Conservation (phyloP, 2,888 invertebrate species). For the Amphipyra berbera region DNA sequence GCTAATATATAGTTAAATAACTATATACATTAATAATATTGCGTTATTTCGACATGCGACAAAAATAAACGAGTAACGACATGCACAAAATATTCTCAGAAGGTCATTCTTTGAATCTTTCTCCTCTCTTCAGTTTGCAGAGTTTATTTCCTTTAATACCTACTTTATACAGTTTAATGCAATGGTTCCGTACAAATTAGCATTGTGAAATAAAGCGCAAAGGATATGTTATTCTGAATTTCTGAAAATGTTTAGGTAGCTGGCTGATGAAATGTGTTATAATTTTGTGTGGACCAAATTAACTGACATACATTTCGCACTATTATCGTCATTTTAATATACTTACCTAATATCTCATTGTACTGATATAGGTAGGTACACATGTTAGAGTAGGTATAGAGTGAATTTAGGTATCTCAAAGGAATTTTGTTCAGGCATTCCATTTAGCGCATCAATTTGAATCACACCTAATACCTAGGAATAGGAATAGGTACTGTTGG, state of each 20-base stretch:
- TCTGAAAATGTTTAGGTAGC: constrained; percentile 32
- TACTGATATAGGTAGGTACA: constrained; percentile 15
- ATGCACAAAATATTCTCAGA: constrained; percentile 30
- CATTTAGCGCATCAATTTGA: too few species aligned
- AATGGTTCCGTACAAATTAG: constrained; percentile 3
- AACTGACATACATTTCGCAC: constrained; percentile 46
- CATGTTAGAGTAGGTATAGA: too few species aligned
- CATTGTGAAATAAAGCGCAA: constrained; percentile 28
- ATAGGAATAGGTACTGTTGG: too few species aligned
- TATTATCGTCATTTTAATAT: constrained; percentile 35
- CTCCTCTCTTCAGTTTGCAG: constrained; percentile 10
- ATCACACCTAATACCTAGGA: too few species aligned
- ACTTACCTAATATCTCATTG: neutral
- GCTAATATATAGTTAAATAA: too few species aligned
- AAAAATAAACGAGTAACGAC: constrained; percentile 43
- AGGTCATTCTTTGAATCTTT: constrained; percentile 24
- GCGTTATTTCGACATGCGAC: constrained; percentile 36
- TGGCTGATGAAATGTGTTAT: constrained; percentile 15
- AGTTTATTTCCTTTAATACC: constrained; percentile 8
- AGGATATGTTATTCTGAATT: constrained; percentile 29
- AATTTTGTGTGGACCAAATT: constrained; percentile 39
- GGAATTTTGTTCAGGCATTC: too few species aligned
- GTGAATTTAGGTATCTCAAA: too few species aligned
- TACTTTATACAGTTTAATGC: neutral
- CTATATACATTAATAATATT: constrained; percentile 7